Base-by-base conservation (phyloP, 2,113 vertebrate species). In the Cacatua alba region DNA sequence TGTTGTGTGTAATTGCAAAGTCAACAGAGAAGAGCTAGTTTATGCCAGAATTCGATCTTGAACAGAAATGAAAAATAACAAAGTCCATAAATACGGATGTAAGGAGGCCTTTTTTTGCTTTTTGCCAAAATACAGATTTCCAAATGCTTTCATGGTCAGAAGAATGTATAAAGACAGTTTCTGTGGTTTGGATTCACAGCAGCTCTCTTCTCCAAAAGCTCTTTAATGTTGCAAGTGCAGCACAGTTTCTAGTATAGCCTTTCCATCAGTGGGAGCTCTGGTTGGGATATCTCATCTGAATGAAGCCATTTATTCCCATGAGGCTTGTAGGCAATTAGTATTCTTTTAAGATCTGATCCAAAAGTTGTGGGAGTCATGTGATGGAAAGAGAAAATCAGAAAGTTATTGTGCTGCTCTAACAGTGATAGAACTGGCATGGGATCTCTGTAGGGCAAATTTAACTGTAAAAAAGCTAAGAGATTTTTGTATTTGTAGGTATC, bases 281-380 rank as follows among this genome's bases (percentile, higher is more conserved):
- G 19, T 57, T 76, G 48, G 57, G 44, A 43, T 17, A n/a, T n/a
- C 71, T 92, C 52, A 20, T 60, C 82, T 88, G 79, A 95, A 82
- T 82, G 79, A 92, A 92, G 31, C 70, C 2, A 0, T 48, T 82
- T 85, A 29, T 78, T 87, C 93, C 85, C 31, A 1, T 39, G 75
- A 82, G 44, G 52, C 29, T 88, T 82, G 67, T 52, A 80, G 70
- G 71, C 71, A 95, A 92, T 86, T 92, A 76, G 63, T 85, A 29
- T 60, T 91, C 84, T 62, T 95, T 88, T 69, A 79, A 90, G 92
- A 88, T 55, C 28, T 68, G 68, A 72, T 95, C 41, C 91, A 81
- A 23, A 96, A 96, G 81, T 91, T 94, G 64, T 37, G 57, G n/a
- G 55, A 86, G 37, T 86, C 84, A 31, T 51, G 86, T 25, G 63